Conservation (phyloP, 2,888 invertebrate genomes). For the Andrena minutula region DNA sequence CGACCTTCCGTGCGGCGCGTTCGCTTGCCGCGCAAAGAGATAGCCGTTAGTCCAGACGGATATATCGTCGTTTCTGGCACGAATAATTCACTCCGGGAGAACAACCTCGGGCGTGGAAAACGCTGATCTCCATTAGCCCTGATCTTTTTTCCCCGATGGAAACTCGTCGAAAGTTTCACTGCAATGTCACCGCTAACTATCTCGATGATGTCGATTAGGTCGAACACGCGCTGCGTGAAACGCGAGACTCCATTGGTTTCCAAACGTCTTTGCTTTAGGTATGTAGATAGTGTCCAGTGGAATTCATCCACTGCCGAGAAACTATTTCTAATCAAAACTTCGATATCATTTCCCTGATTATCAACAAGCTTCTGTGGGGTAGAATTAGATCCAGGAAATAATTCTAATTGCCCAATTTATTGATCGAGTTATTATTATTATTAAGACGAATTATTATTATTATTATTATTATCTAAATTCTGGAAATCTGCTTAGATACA, state of each 20-base stretch:
- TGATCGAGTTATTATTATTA: too few relatives aligned
- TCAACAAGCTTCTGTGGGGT: too few relatives aligned
- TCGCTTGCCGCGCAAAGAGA: conserved; percentile 45
- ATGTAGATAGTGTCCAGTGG: neutral
- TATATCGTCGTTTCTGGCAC: conserved; percentile 60
- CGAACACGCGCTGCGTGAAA: conserved; percentile 41
- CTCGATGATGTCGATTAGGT: conserved; percentile 49
- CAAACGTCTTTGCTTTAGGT: neutral
- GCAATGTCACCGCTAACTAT: conserved; percentile 62
- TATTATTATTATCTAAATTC: too few relatives aligned
- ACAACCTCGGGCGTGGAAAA: conserved; percentile 74
- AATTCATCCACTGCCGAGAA: neutral
- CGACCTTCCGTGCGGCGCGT: neutral
- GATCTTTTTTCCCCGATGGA: conserved; percentile 60
- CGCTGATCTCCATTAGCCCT: conserved; percentile 62
- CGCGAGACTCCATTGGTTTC: conserved; percentile 14
- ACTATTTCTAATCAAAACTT: too few relatives aligned
- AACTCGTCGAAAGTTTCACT: conserved; percentile 72
- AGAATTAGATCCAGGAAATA: too few relatives aligned
- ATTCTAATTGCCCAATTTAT: too few relatives aligned
- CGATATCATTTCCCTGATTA: too few relatives aligned
- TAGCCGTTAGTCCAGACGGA: conserved; percentile 41
- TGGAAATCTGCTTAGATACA: too few relatives aligned
- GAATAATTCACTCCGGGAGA: conserved; percentile 66
- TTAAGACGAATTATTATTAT: too few relatives aligned